Percentiles rank a stretch among this genome's conserved stretches.
Evolutionary conservation across 2,888 invertebrate genomes (phyloP).

Genomic region (Andrena haemorrhoa): DNA sequence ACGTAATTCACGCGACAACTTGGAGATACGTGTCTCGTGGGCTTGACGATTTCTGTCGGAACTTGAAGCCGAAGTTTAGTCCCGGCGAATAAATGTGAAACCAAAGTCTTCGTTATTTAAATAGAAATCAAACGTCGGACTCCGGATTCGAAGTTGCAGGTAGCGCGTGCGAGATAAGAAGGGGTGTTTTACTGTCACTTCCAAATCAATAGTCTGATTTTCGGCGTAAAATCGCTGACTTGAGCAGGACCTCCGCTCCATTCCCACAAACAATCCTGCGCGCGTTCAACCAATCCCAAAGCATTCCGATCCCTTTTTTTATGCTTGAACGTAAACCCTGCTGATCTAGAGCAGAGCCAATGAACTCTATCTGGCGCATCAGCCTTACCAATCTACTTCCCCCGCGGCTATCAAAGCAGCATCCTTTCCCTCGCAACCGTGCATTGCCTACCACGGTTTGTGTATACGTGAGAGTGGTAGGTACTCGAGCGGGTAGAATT

Average conservation of each 20-base stretch:
- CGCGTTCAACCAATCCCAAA: conserved; percentile 74
- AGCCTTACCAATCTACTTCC: conserved; percentile 81
- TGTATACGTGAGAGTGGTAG: conserved; percentile 72
- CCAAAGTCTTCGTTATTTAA: background rate
- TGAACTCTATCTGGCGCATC: conserved; percentile 82
- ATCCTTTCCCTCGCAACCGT: conserved; percentile 71
- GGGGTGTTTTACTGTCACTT: conserved; percentile 40
- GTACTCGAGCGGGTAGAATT: conserved; percentile 81
- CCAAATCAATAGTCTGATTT: conserved; percentile 67
- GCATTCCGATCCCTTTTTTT: conserved; percentile 78
- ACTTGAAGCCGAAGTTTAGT: background rate
- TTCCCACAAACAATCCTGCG: conserved; percentile 73
- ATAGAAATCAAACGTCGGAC: background rate
- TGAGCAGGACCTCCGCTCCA: conserved; percentile 46
- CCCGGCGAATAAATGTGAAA: background rate
- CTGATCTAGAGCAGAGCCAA: conserved; percentile 77
- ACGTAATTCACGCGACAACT: background rate
- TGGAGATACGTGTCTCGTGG: too few species aligned
- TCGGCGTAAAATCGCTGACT: conserved; percentile 64
- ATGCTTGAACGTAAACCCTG: conserved; percentile 79
- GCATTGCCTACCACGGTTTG: conserved; percentile 56
- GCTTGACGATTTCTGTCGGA: background rate
- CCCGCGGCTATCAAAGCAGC: conserved; percentile 81
- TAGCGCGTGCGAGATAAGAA: background rate
- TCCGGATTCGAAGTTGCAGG: background rate